These are phyloP conservation scores for Ciconia stormi DNA, from an alignment of 2,113 vertebrate genomes.

Conservation along the genomic window DNA sequence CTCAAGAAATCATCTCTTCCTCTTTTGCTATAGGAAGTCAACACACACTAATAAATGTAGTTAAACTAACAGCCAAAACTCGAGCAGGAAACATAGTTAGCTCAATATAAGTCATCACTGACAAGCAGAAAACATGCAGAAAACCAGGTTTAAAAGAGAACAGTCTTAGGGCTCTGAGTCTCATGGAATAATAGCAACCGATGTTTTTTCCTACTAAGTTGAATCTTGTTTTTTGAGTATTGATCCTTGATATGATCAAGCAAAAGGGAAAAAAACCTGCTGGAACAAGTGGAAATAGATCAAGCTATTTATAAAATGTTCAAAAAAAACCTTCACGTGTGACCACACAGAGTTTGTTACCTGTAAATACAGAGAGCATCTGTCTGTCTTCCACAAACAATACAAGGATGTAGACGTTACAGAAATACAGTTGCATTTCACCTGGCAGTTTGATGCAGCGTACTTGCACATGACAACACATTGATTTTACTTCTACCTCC, in stretches of 20 bases:
- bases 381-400: constrained; percentile 75
- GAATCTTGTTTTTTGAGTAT: background rate
- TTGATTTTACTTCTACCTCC: constrained; percentile 96
- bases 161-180: background rate
- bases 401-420: constrained; percentile 78
- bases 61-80: background rate
- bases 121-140: background rate
- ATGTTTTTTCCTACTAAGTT: background rate
- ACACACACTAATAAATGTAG: background rate
- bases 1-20: background rate
- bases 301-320: background rate
- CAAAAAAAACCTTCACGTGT: constrained; percentile 34
- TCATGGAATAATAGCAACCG: background rate
- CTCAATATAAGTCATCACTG: background rate
- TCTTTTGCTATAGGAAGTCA: background rate
- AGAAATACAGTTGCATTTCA: constrained; percentile 85
- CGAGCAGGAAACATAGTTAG: background rate
- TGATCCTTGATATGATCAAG: background rate
- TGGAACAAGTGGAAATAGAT: background rate
- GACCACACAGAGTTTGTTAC: constrained; percentile 49
- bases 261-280: background rate
- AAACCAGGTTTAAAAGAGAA: background rate
- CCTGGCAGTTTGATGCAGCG: constrained; percentile 88
- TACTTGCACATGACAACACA: constrained; percentile 95
- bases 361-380: constrained; percentile 72